Evolutionary conservation across 2,113 vertebrate genomes (phyloP), one percentile per base, ranked within the genome.

Genomic region (Epinephelus fuscoguttatus): DNA sequence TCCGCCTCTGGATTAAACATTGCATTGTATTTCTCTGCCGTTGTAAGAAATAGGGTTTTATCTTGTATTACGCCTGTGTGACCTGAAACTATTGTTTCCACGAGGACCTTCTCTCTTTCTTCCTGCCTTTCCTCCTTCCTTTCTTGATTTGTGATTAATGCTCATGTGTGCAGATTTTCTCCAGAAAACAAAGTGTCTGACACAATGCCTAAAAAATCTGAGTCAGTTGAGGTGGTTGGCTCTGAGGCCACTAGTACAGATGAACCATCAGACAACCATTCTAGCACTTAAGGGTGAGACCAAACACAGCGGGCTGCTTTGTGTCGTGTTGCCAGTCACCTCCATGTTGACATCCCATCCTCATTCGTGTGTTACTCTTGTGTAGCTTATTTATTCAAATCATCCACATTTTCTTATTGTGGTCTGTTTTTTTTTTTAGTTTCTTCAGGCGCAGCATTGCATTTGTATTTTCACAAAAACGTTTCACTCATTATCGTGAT

Each of bases 211-310:
- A 91, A 92, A 88, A 87, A 91, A 53, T 92, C 90, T 76, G 94
- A 95, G 80, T 94, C 94, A 82, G 88, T 90, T 70, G 94, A 95
- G 78, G 90, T 90, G 93, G 89, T 91, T 83, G 91, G 76, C 27
- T 86, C 91, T 89, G 91, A 87, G 78, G 88, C 91, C 82, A 77
- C 77, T 91, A 91, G 88, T 74, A 77, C 88, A 74, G 94, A 92
- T 63, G 84, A 93, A 82, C 70, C 88, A 83, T 80, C 93, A 88
- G 89, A 92, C 84, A 92, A 78, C 86, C 85, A 82, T 37, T 88
- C 91, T 94, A 91, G 74, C 79, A 88, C 86, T 87, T 92, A 94
- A 93, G 89, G 95, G 95, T 95, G 92, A 93, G 94, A 84, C 60
- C 62, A 59, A 82, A 55, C 60, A 70, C 76, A 74, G 71, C 11